Base-by-base conservation (phyloP, 2,888 invertebrate species). In the Metalampra italica region DNA sequence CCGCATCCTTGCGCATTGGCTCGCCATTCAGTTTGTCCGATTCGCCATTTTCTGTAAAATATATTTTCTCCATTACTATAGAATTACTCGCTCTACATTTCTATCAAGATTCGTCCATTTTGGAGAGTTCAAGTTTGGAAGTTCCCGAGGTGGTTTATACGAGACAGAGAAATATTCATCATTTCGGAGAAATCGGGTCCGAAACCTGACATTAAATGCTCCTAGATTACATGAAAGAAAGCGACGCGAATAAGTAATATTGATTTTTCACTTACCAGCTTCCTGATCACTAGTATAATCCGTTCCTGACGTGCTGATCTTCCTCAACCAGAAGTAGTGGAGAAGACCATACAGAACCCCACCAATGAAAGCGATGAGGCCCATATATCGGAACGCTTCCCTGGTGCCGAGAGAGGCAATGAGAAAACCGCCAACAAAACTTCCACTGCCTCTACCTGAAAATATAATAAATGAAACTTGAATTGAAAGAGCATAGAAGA, bases 321-420 rank as follows among this genome's bases (percentile, higher is more conserved):
- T 93, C 54, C 92, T 90, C 38, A 96, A 76, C 94, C 94, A 95
- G 62, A 92, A 90, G 60, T 92, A 92, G 71, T 96, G 94, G 13
- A 95, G 71, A 0, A 94, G 60, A 0, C 93, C 93, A 57, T 96
- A 96, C 3, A 92, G 72, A 4, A 93, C 85, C 22, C 95, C 95
- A 13, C 94, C 93, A 0, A 92, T 88, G 49, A 94, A 93, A 0
- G 95, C 94, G 41, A 93, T 86, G 0, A 94, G 80, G 0, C 95
- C 95, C 94, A 96, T 95, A 55, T 94, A 91, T 12, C 94, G 91
- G 73, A 96, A 96, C 0, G 95, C 93, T 68, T 94, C 92, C 50
- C 95, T 87, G 7, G 95, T 95, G 0, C 95, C 95, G 40, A 94
- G 90, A 46, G 93, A 92, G 0, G 93, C 93, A 55, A 96, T 95